Conservation (phyloP, 2,888 invertebrate genomes). For the Microctonus brassicae region DNA sequence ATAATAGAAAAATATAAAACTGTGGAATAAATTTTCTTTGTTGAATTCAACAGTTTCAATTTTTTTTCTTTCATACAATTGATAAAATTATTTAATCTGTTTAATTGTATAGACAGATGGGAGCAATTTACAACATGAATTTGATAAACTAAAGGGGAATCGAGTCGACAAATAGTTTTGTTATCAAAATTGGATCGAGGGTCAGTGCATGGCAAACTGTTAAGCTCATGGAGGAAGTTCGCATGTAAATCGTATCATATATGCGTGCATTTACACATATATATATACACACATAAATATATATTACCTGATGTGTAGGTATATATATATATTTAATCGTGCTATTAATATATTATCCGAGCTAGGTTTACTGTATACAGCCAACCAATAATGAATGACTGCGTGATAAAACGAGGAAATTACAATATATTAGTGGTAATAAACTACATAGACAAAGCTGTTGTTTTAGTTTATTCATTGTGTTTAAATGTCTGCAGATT, state of each 20-base stretch:
- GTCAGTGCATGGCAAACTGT: conserved; percentile 17
- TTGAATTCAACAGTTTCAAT: too few relatives aligned
- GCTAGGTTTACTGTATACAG: background rate
- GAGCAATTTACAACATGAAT: conserved; percentile 3
- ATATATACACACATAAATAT: too few relatives aligned
- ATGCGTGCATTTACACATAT: conserved; percentile 29
- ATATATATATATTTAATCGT: background rate
- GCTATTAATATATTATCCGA: background rate
- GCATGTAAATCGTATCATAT: background rate
- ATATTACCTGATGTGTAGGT: too few relatives aligned
- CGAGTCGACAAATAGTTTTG: conserved; percentile 25
- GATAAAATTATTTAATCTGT: too few relatives aligned
- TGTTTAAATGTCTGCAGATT: background rate
- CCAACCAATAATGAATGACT: background rate
- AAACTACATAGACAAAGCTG: background rate
- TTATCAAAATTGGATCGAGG: conserved; percentile 27
- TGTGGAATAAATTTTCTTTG: too few relatives aligned
- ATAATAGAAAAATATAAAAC: too few relatives aligned
- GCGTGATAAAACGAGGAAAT: background rate
- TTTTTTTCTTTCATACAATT: too few relatives aligned
- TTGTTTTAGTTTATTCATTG: too few relatives aligned
- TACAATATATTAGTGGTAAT: background rate
- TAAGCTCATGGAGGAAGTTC: conserved; percentile 37
- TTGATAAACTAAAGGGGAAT: conserved; percentile 11
- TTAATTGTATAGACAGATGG: background rate